A percentile compares a stretch with the other conserved stretches of the same genome.
Evolutionary conservation across 2,113 vertebrate species (phyloP).

Genomic region (Epinephelus fuscoguttatus): DNA sequence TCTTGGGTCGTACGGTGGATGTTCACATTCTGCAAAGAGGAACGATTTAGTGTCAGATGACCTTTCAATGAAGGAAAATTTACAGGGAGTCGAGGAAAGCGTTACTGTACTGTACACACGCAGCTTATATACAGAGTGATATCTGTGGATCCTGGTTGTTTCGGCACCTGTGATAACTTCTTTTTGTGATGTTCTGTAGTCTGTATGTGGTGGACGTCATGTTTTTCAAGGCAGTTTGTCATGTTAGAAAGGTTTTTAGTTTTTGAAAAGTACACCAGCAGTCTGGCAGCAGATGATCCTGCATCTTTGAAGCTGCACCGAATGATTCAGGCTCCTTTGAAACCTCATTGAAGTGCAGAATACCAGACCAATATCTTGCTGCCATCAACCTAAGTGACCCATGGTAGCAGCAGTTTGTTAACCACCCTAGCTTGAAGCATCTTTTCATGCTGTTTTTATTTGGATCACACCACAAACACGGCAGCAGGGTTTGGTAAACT

Average conservation of each 20-base stretch:
- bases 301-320: no score
- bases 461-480: background rate
- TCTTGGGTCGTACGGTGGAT: conserved; percentile 88
- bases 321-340: background rate
- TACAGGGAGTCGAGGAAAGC: background rate
- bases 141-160: background rate
- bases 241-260: background rate
- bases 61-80: background rate
- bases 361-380: background rate
- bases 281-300: no score
- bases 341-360: background rate
- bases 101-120: background rate
- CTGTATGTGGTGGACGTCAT: background rate
- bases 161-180: background rate
- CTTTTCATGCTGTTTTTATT: background rate
- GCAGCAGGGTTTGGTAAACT: background rate
- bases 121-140: background rate
- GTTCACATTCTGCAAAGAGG: conserved; percentile 89
- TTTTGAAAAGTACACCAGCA: background rate
- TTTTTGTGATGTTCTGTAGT: background rate
- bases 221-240: no score
- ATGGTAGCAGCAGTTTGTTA: background rate
- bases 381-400: background rate
- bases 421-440: background rate
- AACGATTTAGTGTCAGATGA: conserved; percentile 41